Percentiles rank a stretch among this genome's conserved stretches.
phyloP scores from a whole-genome alignment of 1,140 invertebrate genomes.

The Drosophila neocordata region DNA sequence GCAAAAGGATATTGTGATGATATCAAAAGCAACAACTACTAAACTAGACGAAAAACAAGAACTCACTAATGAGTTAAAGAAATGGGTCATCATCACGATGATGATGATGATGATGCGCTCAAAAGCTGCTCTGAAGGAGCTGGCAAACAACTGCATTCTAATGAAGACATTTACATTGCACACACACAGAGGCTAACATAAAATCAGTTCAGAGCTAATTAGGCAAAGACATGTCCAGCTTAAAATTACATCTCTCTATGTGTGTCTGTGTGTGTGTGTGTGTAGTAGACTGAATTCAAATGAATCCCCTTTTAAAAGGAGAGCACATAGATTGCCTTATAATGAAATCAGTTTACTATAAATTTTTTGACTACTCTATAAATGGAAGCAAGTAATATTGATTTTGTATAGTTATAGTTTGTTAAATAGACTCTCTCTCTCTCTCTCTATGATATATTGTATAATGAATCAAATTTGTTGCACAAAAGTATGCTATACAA shows the following conservation, averaged over 20 bases:
- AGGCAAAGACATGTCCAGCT: constrained; percentile 31
- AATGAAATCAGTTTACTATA: too few relatives aligned
- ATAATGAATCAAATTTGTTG: constrained; percentile 65
- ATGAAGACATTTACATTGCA: constrained; percentile 53
- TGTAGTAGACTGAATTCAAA: constrained; percentile 37
- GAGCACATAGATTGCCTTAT: too few relatives aligned
- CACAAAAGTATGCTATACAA: constrained; percentile 62
- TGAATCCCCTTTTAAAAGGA: neutral
- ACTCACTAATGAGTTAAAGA: constrained; percentile 70
- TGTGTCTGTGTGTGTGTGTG: too few relatives aligned
- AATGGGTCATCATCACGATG: constrained; percentile 51
- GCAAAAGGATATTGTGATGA: constrained; percentile 17
- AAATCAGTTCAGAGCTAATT: constrained; percentile 50
- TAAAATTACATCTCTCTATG: constrained; percentile 1
- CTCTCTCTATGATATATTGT: constrained; percentile 15
- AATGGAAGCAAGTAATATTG: too few relatives aligned
- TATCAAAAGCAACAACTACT: constrained; percentile 31
- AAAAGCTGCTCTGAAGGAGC: constrained; percentile 26
- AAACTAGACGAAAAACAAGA: constrained; percentile 51
- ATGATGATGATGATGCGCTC: constrained; percentile 31
- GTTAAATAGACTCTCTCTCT: neutral
- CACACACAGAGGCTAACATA: neutral
- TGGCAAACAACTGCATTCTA: constrained; percentile 72
- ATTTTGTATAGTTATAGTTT: neutral
- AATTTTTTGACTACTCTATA: too few relatives aligned